Base-by-base conservation (phyloP, 1,140 invertebrate species). In the Heliconius congener region DNA sequence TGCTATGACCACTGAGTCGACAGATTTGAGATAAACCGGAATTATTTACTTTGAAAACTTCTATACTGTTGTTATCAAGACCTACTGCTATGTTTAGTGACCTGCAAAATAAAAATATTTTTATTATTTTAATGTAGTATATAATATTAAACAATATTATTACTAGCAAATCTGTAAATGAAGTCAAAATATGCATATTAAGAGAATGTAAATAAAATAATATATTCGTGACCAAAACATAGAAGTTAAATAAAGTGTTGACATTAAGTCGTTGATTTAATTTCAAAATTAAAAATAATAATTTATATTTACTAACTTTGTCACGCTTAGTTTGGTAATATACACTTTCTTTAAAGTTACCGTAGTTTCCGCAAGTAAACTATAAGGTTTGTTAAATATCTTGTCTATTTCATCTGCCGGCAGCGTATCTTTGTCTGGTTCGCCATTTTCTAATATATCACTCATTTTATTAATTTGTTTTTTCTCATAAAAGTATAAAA, bases 1-100 rank as follows among this genome's bases (percentile, higher is more conserved):
- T 91, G 27, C 91, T 83, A 83, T 95, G 95, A n/a, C 90, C 91
- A 70, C 87, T 95, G 77, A 88, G 88, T 74, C 81, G 95, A 80
- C 79, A 93, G 78, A 86, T 83, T 79, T 81, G 84, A 76, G 84
- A 89, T 83, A 87, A 71, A 83, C 83, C 95, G 46, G 83, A 80
- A n/a, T 88, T 87, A 55, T 78, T 84, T 27, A 93, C 74, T 71
- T 90, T 85, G 80, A 91, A 93, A 30, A 93, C 86, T 76, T 94
- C 91, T 84, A 93, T 91, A 23, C 81, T 87, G 71, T 92, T 90
- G 74, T 93, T 88, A 76, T 82, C 74, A 80, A 91, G 76, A 57
- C 86, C 88, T 27, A 92, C 85, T 76, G 90, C 90, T 82, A 93
- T 50, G 80, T 93, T 88, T 75, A 90, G 80, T 70, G 88, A 89